Conservation (phyloP, 2,888 invertebrate genomes). For the Lasioglossum marginatum region DNA sequence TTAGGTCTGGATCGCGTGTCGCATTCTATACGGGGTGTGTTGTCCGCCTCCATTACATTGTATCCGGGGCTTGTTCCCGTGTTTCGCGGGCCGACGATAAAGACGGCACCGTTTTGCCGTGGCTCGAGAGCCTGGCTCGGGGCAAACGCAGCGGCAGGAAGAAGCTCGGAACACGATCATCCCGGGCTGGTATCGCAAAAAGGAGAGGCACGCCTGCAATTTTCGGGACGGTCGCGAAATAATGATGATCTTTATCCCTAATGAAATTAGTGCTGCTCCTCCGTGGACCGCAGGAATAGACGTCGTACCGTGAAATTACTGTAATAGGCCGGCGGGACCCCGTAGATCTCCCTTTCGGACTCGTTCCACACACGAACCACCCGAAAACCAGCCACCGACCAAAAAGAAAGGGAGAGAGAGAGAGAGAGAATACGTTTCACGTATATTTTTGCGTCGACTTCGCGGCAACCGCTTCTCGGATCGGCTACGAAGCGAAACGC, state of each 20-base stretch:
- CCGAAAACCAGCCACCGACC: slow-evolving; percentile 5
- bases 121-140: slow-evolving; percentile 18
- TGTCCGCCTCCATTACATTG: slow-evolving; percentile 33
- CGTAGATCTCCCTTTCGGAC: slow-evolving; percentile 57
- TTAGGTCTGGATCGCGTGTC: slow-evolving; percentile 10
- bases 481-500: slow-evolving; percentile 34
- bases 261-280: slow-evolving; percentile 83
- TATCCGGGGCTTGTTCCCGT: slow-evolving; percentile 25
- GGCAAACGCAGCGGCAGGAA: slow-evolving; percentile 43
- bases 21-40: background rate
- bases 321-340: slow-evolving; percentile 78
- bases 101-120: slow-evolving; percentile 23
- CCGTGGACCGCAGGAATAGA: slow-evolving; percentile 79
- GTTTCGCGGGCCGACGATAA: slow-evolving; percentile 33
- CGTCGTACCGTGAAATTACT: slow-evolving; percentile 83
- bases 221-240: slow-evolving; percentile 77
- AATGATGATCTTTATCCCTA: slow-evolving; percentile 84
- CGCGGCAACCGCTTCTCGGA: slow-evolving; percentile 40
- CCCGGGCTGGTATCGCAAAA: slow-evolving; percentile 60
- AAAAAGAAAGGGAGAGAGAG: slow-evolving; percentile 26
- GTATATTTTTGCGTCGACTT: slow-evolving; percentile 64
- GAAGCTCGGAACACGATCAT: slow-evolving; percentile 52
- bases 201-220: slow-evolving; percentile 67
- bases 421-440: slow-evolving; percentile 48
- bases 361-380: slow-evolving; percentile 32